A percentile compares a stretch with the other conserved stretches of the same genome.
phyloP scores from a whole-genome alignment of 2,113 vertebrate species.

The Nycticryphes semicollaris region DNA sequence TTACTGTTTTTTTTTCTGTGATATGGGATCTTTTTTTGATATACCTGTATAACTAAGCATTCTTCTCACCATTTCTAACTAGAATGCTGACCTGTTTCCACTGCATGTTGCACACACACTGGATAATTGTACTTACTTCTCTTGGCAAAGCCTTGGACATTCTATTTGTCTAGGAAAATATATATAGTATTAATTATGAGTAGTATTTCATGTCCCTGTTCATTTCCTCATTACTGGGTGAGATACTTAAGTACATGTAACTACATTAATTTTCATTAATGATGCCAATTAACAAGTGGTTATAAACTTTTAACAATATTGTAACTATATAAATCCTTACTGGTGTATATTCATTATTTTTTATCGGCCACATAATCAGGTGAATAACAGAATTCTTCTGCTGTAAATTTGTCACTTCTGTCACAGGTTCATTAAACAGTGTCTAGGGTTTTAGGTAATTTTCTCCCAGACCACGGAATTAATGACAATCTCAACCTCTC shows the following conservation, averaged over 20 bases:
- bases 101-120: neutral
- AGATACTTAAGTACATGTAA: neutral
- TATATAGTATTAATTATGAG: neutral
- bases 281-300: neutral
- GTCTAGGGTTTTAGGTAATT: neutral
- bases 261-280: conserved; percentile 42
- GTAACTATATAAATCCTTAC: conserved; percentile 26
- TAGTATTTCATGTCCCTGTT: conserved; percentile 6
- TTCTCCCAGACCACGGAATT: neutral
- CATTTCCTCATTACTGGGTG: neutral
- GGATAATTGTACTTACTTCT: neutral
- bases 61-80: neutral
- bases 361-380: neutral
- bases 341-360: conserved; percentile 1
- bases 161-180: conserved; percentile 1
- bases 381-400: neutral
- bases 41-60: neutral
- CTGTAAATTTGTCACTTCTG: neutral
- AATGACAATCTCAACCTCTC: neutral
- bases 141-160: neutral
- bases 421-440: neutral
- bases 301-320: conserved; percentile 49
- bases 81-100: neutral
- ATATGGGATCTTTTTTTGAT: neutral
- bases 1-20: neutral